Base-by-base conservation (phyloP, 2,797 vertebrate genomes). In the Poeciliopsis presidionis region DNA sequence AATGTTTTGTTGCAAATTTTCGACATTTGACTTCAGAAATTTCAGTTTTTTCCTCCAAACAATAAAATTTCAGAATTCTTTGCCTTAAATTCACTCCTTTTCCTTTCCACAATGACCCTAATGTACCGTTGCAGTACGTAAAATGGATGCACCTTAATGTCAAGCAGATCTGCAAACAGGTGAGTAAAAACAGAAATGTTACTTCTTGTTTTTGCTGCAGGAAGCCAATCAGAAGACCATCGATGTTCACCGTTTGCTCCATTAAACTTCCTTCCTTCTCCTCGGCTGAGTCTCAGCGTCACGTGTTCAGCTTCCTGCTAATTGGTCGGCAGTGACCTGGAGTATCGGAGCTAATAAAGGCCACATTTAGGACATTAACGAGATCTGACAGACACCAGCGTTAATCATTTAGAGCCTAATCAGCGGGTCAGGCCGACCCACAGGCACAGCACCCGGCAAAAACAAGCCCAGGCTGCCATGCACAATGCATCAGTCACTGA, bases 311-410 rank as follows among this genome's bases (percentile, higher is more conserved):
- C 79, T 84, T 91, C 80, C 82, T 76, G 75, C 90, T 91, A 88
- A 90, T 92, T 88, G 65, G 91, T 82, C 85, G 79, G 43, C 88
- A 84, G 77, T 90, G 89, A 92, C 88, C 92, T 79, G 43, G 73
- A 81, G 88, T 46, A 51, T 81, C 51, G 20, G 49, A 87, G 75
- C 74, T 74, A 82, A 81, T 90, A 76, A 93, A 90, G 84, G 82
- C 57, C 73, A 11, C 71, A 71, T 88, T 86, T 71, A 53, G 70
- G 88, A 91, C 43, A 76, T 74, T 92, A 86, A 94, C 91, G 73
- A 63, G 85, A 88, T 74, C 67, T 88, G 93, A 92, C 91, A 92
- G 89, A 88, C 81, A 90, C 80, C 90, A 84, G 88, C 39, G 3
- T 78, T 90, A 86, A 88, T 90, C 85, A 91, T 79, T 87, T 77